Evolutionary conservation across 2,113 vertebrate genomes (phyloP).

Genomic region (Arothron firmamentum): DNA sequence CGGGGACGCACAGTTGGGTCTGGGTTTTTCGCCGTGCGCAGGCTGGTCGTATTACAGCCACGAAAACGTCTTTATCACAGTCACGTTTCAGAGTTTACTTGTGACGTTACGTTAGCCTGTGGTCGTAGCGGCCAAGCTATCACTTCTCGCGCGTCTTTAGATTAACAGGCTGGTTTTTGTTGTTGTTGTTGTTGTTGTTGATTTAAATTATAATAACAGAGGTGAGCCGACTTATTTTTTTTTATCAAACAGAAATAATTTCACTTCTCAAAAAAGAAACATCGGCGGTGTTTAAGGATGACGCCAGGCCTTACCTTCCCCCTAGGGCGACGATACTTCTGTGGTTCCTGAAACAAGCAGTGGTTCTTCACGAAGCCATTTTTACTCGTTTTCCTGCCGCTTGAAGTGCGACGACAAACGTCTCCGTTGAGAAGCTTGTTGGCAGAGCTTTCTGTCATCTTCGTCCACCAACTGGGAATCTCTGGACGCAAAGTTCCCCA

Average conservation of each 20-base stretch:
- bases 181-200: too few relatives aligned
- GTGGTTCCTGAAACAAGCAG: conserved; percentile 60
- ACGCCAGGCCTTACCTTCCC: conserved; percentile 70
- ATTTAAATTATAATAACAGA: not conserved
- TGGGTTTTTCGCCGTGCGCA: not conserved
- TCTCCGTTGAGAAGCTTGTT: conserved; percentile 71
- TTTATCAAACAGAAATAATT: not conserved
- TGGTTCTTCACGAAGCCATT: conserved; percentile 76
- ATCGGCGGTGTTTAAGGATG: conserved; percentile 12
- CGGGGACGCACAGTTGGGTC: too few relatives aligned
- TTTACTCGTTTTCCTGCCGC: conserved; percentile 54
- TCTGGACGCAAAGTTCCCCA: conserved; percentile 10
- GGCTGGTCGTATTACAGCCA: not conserved
- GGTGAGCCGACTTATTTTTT: not conserved
- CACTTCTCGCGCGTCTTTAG: not conserved
- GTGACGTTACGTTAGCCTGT: not conserved
- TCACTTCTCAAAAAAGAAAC: not conserved
- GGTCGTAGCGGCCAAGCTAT: not conserved
- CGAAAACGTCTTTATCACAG: not conserved
- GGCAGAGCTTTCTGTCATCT: conserved; percentile 71
- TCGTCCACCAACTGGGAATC: conserved; percentile 6
- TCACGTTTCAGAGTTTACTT: not conserved
- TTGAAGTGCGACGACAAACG: conserved; percentile 51
- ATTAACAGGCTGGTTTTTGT: not conserved
- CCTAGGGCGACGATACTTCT: conserved; percentile 59